A percentile compares a stretch with the other conserved stretches of the same genome.
Conservation (phyloP, 1,140 invertebrate species). For the Bicyclus anynana region DNA sequence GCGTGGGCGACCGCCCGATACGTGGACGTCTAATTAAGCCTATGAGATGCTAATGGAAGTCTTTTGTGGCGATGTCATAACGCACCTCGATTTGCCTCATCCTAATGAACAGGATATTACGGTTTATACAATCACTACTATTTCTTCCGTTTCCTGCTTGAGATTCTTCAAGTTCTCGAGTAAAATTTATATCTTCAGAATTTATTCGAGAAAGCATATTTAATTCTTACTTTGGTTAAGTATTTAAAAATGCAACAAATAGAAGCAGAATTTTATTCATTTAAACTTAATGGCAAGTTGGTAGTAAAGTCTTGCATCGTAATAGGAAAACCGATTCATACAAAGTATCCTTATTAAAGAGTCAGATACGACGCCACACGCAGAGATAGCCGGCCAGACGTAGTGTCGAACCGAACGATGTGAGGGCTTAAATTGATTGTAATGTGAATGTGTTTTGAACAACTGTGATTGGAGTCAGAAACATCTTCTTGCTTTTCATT, state of each 20-base stretch:
- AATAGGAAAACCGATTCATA: conserved; percentile 23
- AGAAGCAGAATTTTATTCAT: not conserved
- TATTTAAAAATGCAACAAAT: no score
- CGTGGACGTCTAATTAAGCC: conserved; percentile 60
- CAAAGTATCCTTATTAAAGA: conserved; percentile 48
- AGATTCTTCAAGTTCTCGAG: no score
- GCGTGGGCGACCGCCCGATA: conserved; percentile 49
- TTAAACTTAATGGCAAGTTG: not conserved
- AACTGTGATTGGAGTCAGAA: conserved; percentile 66
- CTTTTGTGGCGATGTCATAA: conserved; percentile 37
- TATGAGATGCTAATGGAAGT: conserved; percentile 55
- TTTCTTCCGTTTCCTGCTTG: not conserved
- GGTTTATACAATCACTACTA: not conserved
- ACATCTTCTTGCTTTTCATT: conserved; percentile 64
- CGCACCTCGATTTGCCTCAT: conserved; percentile 13
- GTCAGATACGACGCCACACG: conserved; percentile 52
- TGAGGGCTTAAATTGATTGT: conserved; percentile 69
- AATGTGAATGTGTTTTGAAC: conserved; percentile 63
- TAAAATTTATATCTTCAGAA: no score
- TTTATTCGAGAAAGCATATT: no score
- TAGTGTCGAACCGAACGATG: conserved; percentile 51
- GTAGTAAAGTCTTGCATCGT: conserved; percentile 6
- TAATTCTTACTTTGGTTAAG: no score
- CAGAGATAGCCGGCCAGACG: conserved; percentile 50
- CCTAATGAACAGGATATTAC: conserved; percentile 4